phyloP scores from a whole-genome alignment of 2,888 invertebrate species.

The Cybosia mesomella region DNA sequence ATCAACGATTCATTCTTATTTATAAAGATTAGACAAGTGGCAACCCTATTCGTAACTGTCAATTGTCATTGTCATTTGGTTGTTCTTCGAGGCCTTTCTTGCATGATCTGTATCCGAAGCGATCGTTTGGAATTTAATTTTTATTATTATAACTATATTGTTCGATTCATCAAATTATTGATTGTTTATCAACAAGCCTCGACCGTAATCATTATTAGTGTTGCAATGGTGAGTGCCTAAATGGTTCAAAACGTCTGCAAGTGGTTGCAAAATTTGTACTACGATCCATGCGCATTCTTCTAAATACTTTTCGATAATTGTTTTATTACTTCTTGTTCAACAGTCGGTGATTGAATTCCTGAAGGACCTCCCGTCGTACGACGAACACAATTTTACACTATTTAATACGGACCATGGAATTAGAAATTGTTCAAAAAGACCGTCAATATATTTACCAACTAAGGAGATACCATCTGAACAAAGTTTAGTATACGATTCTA shows the following conservation, averaged over 20 bases:
- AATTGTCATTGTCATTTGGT: constrained; percentile 75
- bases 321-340: constrained; percentile 62
- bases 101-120: constrained; percentile 33
- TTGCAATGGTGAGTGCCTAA: constrained; percentile 68
- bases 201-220: constrained; percentile 51
- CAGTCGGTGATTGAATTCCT: constrained; percentile 96
- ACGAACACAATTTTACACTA: constrained; percentile 96
- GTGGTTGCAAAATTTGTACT: constrained; percentile 30
- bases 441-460: constrained; percentile 96
- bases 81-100: constrained; percentile 36
- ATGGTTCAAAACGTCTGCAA: constrained; percentile 33
- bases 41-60: constrained; percentile 51
- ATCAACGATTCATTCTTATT: neutral
- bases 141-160: constrained; percentile 64
- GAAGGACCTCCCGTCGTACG: constrained; percentile 96
- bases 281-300: constrained; percentile 61
- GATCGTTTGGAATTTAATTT: constrained; percentile 65
- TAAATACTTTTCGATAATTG: constrained; percentile 46
- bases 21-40: neutral
- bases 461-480: constrained; percentile 97
- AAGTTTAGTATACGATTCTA: constrained; percentile 88
- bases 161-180: constrained; percentile 55
- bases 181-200: constrained; percentile 44
- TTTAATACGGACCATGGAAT: constrained; percentile 95
- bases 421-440: constrained; percentile 93